Conservation (phyloP, 2,113 vertebrate species). For the Lophotis ruficrista region DNA sequence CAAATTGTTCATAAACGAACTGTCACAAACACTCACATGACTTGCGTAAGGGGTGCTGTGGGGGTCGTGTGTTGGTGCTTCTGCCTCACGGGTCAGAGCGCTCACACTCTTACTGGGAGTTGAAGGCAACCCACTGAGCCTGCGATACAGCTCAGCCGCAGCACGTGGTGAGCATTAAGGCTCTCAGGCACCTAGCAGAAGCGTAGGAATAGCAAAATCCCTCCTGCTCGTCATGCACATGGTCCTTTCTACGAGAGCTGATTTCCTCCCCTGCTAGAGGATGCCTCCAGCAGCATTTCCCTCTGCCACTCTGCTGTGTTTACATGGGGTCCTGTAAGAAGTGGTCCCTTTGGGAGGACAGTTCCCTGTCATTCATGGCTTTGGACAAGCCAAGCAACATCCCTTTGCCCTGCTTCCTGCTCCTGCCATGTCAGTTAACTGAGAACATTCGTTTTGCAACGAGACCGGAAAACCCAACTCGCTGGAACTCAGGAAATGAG, state of each 20-base stretch:
- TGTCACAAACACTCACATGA: fast-evolving
- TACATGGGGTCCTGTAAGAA: not conserved
- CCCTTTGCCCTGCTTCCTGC: not conserved
- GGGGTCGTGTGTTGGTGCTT: not conserved
- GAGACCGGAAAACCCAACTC: not conserved
- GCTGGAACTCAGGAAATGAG: not conserved
- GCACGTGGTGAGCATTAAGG: not conserved
- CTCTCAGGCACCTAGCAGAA: not conserved
- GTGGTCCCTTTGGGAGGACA: not conserved
- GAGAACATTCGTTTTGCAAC: not conserved
- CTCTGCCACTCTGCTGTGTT: not conserved
- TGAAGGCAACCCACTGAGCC: not conserved
- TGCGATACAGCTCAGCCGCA: not conserved
- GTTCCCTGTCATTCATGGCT: not conserved
- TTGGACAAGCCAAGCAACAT: not conserved
- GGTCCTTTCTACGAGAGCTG: not conserved
- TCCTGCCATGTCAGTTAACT: fast-evolving
- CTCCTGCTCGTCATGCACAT: fast-evolving
- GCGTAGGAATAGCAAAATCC: fast-evolving
- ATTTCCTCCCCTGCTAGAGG: not conserved
- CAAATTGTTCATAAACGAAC: not conserved
- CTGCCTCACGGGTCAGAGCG: not conserved
- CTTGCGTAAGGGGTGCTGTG: not conserved
- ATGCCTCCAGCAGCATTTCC: not conserved
- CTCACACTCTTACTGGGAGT: not conserved